Evolutionary conservation across 1,140 invertebrate species (phyloP), one percentile per base, ranked within the genome.

Genomic region (Reticulitermes speratus): DNA sequence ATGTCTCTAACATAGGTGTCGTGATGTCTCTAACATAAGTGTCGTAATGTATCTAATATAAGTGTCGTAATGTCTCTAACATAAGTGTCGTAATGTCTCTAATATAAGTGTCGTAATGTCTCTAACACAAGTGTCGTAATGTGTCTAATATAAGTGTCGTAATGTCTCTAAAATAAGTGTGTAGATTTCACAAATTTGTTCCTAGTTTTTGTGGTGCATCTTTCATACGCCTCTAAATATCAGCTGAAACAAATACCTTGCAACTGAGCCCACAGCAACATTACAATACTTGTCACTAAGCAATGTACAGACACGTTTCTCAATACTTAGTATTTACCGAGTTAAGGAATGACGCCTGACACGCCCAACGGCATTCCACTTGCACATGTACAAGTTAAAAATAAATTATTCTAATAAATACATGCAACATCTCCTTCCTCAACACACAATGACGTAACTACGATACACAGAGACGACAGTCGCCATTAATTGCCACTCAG

Each of bases 341-440:
- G n/a, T 75, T 30, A 75, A 30, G 65, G 65, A 75, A 75, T 8
- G n/a, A 25, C 7, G 65, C n/a, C 16, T 30, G 65, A 11, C 25
- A 75, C 3, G 65, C 65, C n/a, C n/a, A n/a, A 19, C 16, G 65
- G n/a, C 65, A n/a, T 30, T 75, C 0, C 65, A 16, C 25, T 30
- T 30, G 65, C 25, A 19, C 65, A 75, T 30, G 14, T 25, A n/a
- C 65, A 75, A n/a, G 25, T 30, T 8, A 75, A 75, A 75, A 75
- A 75, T 75, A 75, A 75, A 75, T 75, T 30, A 75, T 75, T 55
- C 25, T 75, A 75, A 75, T 75, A 75, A 30, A 75, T 75, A n/a
- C 30, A n/a, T 14, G 1, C 65, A 75, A 59, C 19, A 2, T 16
- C 59, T 65, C 59, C 59, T 65, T 65, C 25, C 19, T 65, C 59